phyloP scores from a whole-genome alignment of 2,888 invertebrate genomes.

The Petrolisthes cinctipes region DNA sequence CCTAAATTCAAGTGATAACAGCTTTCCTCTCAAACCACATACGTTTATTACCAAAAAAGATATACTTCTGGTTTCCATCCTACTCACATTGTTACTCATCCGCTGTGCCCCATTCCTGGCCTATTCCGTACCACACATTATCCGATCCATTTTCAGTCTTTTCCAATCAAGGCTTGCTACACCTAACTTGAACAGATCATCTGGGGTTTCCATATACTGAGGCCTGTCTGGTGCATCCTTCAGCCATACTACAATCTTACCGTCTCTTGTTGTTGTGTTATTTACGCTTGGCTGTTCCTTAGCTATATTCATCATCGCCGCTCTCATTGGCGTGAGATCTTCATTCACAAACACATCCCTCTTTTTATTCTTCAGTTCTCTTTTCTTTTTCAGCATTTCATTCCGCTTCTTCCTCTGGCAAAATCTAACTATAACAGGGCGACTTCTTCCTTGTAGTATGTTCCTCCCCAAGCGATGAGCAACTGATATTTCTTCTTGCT shows the following conservation, averaged over 20 bases:
- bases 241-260: slow-evolving; percentile 11
- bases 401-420: slow-evolving; percentile 17
- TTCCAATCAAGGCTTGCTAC: not conserved
- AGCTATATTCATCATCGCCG: too few relatives aligned
- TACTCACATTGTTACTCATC: not conserved
- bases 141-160: not conserved
- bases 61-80: not conserved
- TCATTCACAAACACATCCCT: not conserved
- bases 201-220: not conserved
- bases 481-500: not conserved
- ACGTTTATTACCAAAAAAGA: not conserved
- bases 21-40: not conserved
- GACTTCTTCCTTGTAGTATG: not conserved
- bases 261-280: not conserved
- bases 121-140: slow-evolving; percentile 2
- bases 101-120: slow-evolving; percentile 21
- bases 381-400: slow-evolving; percentile 6
- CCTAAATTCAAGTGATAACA: slow-evolving; percentile 13
- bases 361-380: slow-evolving; percentile 15
- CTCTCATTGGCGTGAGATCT: not conserved
- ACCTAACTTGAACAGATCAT: slow-evolving; percentile 15
- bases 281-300: slow-evolving; percentile 12
- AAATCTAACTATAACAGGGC: not conserved
- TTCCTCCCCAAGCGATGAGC: not conserved
- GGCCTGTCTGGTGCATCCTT: slow-evolving; percentile 14